Base-by-base conservation (phyloP, 2,888 invertebrate species). In the Congeria kusceri region DNA sequence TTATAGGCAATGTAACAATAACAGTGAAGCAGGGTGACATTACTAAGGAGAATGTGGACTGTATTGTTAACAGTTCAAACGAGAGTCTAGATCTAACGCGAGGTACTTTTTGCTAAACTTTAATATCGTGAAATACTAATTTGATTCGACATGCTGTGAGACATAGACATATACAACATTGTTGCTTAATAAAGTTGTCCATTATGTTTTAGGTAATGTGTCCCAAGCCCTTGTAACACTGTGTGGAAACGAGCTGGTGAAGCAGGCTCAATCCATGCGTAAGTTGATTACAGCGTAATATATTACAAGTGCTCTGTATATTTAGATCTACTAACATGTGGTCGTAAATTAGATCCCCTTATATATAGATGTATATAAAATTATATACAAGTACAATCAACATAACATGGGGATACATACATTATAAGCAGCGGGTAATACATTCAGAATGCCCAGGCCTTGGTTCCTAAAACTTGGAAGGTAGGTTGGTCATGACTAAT, bases 41-140 rank as follows among this genome's bases (percentile, higher is more conserved):
- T 0, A 76, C 78, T 9, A 49, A 20, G 15, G 78, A 78, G 9
- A 39, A 49, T 18, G 64, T 67, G 32, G 84, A 87, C 58, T 82
- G 70, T 53, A 82, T 87, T 27, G 83, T 87, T 7, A 85, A 85
- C 63, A 82, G 82, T 58, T 74, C 78, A n/a, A 80, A 80, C 32
- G 76, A 77, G 4, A 62, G 65, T 11, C 57, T 84, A 23, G 85
- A 87, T 74, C 58, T 87, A 3, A 59, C 57, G 11, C 75, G 69
- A 81, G 86, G 86, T 84, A 77, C 4, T 53, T 2, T 44, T 63
- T 46, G 18, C 23, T 53, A 1, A 4, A 20, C n/a, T 27, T 5
- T 11, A 28, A 7, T n/a, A 13, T 18, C 29, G 5, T 3, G 4
- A 28, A 25, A 58, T 58, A 4, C 4, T 23, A 4, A 13, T 11